A percentile compares a stretch with the other conserved stretches of the same genome.
Evolutionary conservation across 2,113 vertebrate species (phyloP).

Genomic region (Solea senegalensis): DNA sequence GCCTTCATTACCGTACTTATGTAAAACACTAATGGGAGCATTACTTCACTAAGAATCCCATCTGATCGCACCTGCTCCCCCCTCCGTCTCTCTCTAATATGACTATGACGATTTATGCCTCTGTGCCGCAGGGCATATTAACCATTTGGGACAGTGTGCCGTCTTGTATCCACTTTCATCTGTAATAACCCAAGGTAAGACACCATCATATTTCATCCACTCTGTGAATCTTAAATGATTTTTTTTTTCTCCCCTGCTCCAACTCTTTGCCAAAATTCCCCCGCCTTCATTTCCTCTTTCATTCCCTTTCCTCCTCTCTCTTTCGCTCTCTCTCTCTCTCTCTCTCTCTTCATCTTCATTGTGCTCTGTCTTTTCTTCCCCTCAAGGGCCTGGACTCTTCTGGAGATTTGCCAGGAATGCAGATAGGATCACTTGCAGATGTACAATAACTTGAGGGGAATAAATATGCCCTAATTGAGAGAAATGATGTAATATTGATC

Average conservation of each 20-base stretch:
- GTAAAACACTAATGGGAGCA: conserved; percentile 64
- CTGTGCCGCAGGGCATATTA: conserved; percentile 50
- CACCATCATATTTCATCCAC: conserved; percentile 70
- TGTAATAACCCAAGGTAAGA: conserved; percentile 72
- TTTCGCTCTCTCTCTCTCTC: conserved; percentile 27
- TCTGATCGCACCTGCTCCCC: conserved; percentile 29
- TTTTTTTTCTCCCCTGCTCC: conserved; percentile 30
- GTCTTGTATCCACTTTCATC: conserved; percentile 71
- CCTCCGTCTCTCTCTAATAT: conserved; percentile 37
- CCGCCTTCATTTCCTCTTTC: conserved; percentile 30
- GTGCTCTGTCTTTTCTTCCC: conserved; percentile 30
- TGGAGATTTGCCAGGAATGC: conserved; percentile 58
- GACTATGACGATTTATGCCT: conserved; percentile 64
- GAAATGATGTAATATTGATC: conserved; percentile 77
- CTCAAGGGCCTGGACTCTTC: conserved; percentile 31
- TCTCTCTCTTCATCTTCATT: conserved; percentile 49
- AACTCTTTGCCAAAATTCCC: conserved; percentile 34
- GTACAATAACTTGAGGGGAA: conserved; percentile 71
- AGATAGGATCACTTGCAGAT: conserved; percentile 67
- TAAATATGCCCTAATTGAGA: conserved; percentile 76
- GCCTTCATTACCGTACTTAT: conserved; percentile 49
- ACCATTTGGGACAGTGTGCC: conserved; percentile 60
- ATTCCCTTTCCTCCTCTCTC: conserved; percentile 18
- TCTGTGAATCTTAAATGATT: conserved; percentile 71
- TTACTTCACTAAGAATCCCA: conserved; percentile 32